Evolutionary conservation across 2,113 vertebrate species (phyloP), one percentile per base, ranked within the genome.

Genomic region (Drymodes brunneopygia): DNA sequence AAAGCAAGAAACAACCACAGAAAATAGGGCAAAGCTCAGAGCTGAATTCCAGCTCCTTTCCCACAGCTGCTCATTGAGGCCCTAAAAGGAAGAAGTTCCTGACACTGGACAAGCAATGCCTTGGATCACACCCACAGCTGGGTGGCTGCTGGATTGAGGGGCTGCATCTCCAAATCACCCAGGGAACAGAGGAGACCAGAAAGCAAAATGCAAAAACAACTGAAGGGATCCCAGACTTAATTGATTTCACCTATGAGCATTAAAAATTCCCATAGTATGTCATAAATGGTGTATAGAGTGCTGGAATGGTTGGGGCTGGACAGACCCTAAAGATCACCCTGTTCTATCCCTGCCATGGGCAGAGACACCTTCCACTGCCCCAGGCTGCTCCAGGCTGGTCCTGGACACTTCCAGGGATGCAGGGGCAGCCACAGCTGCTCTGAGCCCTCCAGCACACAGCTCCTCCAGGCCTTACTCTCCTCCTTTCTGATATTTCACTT

Each of bases 21-120:
- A 61, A 88, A 83, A 85, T 0, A 54, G 72, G 50, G 60, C 67
- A 48, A 88, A 95, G 83, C 45, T 88, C 71, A 88, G 75, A 33
- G 57, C 47, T 86, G 88, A 88, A 81, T 90, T 88, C 72, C 95
- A 86, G 75, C 64, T 88, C 47, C 56, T 44, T 89, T 54, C 75
- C 75, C 67, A 86, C 42, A 90, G 88, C 75, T 83, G 71, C 69
- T 92, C 53, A 36, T 51, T 50, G 18, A 67, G 83, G 80, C 51
- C 64, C 86, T 65, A 92, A 88, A 88, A 90, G 90, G 92, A 95
- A 95, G 79, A 92, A 83, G 91, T 20, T 88, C 69, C 48, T 77
- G 19, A 60, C 50, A 29, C 21, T 42, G 71, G 81, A 69, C 85
- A n/a, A 78, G 87, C 28, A 51, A 20, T 21, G 79, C 74, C 85